These are phyloP conservation scores for Blomia tropicalis DNA, from an alignment of 2,888 invertebrate species.

Conservation along the genomic window DNA sequence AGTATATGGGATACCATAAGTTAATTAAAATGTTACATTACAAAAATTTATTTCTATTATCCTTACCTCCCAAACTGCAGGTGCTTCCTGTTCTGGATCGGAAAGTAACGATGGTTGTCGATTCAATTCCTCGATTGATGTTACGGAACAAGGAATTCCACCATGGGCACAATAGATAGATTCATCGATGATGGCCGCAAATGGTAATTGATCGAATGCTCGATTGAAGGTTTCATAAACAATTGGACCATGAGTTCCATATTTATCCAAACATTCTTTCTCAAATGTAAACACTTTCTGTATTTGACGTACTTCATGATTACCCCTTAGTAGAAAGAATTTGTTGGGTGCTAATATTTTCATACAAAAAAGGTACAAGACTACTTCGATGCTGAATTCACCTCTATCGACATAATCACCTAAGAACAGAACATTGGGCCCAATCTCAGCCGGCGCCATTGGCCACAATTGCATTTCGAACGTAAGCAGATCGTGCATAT, in stretches of 20 bases:
- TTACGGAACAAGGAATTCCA: constrained; percentile 48
- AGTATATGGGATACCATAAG: neutral
- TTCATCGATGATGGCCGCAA: constrained; percentile 56
- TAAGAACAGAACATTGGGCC: constrained; percentile 50
- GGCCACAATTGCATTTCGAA: constrained; percentile 58
- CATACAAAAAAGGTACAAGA: constrained; percentile 48
- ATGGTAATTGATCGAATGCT: constrained; percentile 53
- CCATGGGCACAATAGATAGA: constrained; percentile 63
- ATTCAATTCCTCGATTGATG: constrained; percentile 31
- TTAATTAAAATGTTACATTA: neutral
- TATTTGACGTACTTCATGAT: constrained; percentile 57
- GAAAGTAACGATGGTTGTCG: constrained; percentile 50
- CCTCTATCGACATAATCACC: constrained; percentile 65
- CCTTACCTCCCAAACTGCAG: constrained; percentile 55
- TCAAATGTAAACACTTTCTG: constrained; percentile 58
- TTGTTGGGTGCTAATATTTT: constrained; percentile 51
- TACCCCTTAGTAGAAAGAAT: constrained; percentile 50
- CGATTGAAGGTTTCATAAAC: constrained; percentile 54
- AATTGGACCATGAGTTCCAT: constrained; percentile 49
- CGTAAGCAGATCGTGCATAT: constrained; percentile 48
- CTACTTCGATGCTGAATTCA: constrained; percentile 45
- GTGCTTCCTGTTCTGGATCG: constrained; percentile 50
- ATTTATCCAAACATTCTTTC: constrained; percentile 52
- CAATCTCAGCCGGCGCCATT: constrained; percentile 47
- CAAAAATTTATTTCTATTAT: neutral